Percentiles rank a stretch among this genome's conserved stretches.
Evolutionary conservation across 1,140 invertebrate species (phyloP).

Genomic region (Zaprionus nigranus): DNA sequence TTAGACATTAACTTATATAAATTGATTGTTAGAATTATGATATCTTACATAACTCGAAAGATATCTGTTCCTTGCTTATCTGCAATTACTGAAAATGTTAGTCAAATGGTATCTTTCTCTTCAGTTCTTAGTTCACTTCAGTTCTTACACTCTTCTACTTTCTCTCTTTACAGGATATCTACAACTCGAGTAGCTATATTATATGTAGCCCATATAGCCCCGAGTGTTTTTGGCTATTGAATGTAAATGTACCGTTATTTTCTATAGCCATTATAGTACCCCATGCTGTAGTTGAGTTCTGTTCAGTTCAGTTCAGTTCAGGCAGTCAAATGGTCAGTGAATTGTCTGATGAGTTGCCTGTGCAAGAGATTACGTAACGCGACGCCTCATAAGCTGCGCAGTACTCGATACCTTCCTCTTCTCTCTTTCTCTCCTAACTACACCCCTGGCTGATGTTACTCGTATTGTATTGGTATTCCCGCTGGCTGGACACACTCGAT

Average conservation of each 20-base stretch:
- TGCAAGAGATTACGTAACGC: conserved; percentile 67
- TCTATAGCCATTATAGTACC: not conserved
- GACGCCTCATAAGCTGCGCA: conserved; percentile 72
- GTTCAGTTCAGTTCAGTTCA: conserved; percentile 18
- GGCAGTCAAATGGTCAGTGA: conserved; percentile 58
- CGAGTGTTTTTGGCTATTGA: conserved; percentile 38
- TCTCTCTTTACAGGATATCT: not conserved
- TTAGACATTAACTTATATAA: not conserved
- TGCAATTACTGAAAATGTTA: not conserved
- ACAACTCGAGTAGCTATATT: not conserved
- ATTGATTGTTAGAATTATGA: not conserved
- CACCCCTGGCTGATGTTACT: conserved; percentile 6
- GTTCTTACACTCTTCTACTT: not conserved
- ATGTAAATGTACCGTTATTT: conserved; percentile 53
- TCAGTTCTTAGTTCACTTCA: not conserved
- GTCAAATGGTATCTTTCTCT: not conserved
- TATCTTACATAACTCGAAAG: not conserved
- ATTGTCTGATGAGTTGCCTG: conserved; percentile 32
- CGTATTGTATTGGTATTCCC: conserved; percentile 36
- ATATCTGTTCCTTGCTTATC: not conserved
- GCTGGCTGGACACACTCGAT: conserved; percentile 61
- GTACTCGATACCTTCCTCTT: not conserved
- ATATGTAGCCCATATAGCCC: conserved; percentile 37
- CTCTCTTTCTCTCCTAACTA: not conserved
- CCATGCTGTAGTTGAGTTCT: too few relatives aligned